A percentile compares a stretch with the other conserved stretches of the same genome.
These are phyloP conservation scores for Caenorhabditis briggsae DNA, from an alignment of 1,140 invertebrate species.

Conservation along the genomic window DNA sequence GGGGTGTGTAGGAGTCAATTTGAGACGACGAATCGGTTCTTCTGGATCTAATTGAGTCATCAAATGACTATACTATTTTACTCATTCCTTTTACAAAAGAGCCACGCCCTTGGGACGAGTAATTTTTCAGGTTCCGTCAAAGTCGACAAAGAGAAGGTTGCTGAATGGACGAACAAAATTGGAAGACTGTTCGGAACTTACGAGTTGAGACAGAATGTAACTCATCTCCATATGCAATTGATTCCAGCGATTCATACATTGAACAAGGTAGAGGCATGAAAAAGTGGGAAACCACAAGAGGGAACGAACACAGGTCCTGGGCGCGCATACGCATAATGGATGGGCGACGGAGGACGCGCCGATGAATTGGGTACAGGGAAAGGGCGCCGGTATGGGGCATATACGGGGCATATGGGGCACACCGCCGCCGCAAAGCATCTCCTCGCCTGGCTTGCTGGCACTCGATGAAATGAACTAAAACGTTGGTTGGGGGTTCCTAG, in stretches of 20 bases:
- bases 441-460: too few species aligned
- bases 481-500: too few species aligned
- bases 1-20: background rate
- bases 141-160: background rate
- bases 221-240: constrained; percentile 15
- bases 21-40: background rate
- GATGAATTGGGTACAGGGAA: too few species aligned
- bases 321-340: too few species aligned
- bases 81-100: background rate
- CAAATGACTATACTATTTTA: background rate
- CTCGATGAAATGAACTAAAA: too few species aligned
- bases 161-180: constrained; percentile 13
- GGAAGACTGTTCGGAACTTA: background rate
- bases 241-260: background rate
- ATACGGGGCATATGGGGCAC: too few species aligned
- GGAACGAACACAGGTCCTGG: background rate
- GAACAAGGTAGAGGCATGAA: background rate
- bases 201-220: background rate
- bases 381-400: too few species aligned
- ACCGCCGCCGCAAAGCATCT: too few species aligned
- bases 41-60: background rate
- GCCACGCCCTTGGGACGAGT: background rate
- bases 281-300: background rate
- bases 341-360: too few species aligned
- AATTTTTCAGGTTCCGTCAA: background rate